Evolutionary conservation across 1,140 invertebrate species (phyloP), one percentile per base, ranked within the genome.

Genomic region (Eufriesea mexicana): DNA sequence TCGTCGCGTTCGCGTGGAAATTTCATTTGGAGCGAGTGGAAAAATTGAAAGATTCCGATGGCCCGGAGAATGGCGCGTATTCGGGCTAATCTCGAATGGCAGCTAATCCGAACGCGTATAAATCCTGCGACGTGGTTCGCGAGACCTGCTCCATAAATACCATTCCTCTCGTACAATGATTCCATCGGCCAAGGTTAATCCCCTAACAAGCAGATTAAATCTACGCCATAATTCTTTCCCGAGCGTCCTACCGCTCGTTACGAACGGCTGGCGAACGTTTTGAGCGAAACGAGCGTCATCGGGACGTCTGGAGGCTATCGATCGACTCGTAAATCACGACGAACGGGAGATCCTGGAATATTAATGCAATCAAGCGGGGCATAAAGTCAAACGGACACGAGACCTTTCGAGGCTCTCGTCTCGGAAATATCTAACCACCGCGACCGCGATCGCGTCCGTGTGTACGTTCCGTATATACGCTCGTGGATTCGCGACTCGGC

Each of bases 251-350:
- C n/a, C 9, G 28, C 64, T 47, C 45, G 66, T 49, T 49, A 25
- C 25, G 42, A 23, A 23, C 14, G 7, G 28, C 2, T 25, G 23
- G 10, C 10, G n/a, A 45, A 66, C 66, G 14, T 28, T 49, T 7
- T 18, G 7, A 20, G 18, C 68, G 47, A 28, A 51, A 51, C 68
- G 68, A 51, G 68, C 67, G 45, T 71, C 68, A 71, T 51, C 25
- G n/a, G 18, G 16, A 49, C 16, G 25, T 51, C n/a, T 7, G 45
- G 8, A 6, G 10, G 68, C 25, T 49, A 71, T 70, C 76, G 62
- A 79, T 79, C 35, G 8, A 45, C 51, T 49, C 54, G 66, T 79
- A 71, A 79, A 79, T 76, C 25, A 71, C 42, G 14, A 18, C 23
- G 1, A n/a, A 51, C 68, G 8, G 5, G 62, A 25, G 49, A 70